Conservation (phyloP, 2,797 vertebrate genomes). For the Eulemur coronatus region DNA sequence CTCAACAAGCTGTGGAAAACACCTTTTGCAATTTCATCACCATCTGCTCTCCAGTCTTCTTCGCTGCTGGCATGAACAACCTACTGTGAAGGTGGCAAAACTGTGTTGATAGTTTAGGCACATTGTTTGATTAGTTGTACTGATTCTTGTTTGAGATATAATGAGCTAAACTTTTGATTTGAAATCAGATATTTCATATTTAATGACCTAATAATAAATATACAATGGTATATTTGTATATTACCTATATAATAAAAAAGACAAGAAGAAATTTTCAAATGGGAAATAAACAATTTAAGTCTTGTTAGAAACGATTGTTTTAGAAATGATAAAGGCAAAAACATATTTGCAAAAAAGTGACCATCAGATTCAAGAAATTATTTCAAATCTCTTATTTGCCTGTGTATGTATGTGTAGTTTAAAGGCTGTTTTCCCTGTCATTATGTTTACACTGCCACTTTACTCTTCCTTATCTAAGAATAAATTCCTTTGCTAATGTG, state of each 20-base stretch:
- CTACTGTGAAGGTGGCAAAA: too few species aligned
- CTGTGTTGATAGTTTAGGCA: too few species aligned
- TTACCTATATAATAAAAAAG: not conserved
- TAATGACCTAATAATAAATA: not conserved
- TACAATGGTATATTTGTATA: not conserved
- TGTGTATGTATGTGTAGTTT: not conserved
- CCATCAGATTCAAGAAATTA: constrained; percentile 12
- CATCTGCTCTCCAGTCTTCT: too few species aligned
- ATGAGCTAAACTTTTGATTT: too few species aligned
- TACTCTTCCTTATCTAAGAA: constrained; percentile 62
- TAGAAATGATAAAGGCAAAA: constrained; percentile 27
- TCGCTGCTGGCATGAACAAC: too few species aligned
- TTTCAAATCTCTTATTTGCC: not conserved
- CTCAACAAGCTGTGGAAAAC: too few species aligned
- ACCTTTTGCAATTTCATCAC: too few species aligned
- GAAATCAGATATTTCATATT: too few species aligned
- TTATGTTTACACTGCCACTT: constrained; percentile 57
- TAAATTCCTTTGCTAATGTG: constrained; percentile 68
- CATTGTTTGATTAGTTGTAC: too few species aligned
- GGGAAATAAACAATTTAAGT: not conserved
- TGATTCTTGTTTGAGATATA: too few species aligned
- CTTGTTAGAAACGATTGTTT: constrained; percentile 18
- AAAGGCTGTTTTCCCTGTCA: constrained; percentile 13
- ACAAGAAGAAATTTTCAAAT: not conserved
- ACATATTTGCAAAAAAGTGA: not conserved